phyloP scores from a whole-genome alignment of 2,888 invertebrate genomes.

The Orthosia gracilis region DNA sequence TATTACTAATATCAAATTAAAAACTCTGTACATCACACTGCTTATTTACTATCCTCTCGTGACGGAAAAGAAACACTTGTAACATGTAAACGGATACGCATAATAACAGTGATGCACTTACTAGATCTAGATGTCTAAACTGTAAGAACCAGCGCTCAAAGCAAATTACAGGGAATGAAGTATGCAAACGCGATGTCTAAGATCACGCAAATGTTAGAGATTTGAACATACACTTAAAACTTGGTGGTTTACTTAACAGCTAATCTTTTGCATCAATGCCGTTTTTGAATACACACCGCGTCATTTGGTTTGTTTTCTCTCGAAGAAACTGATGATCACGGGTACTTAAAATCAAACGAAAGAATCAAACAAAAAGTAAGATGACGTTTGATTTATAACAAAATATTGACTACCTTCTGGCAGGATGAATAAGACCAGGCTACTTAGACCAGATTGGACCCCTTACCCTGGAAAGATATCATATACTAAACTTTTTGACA shows the following conservation, averaged over 20 bases:
- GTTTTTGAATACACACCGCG: not conserved
- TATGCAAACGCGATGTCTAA: slow-evolving; percentile 12
- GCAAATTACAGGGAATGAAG: slow-evolving; percentile 26
- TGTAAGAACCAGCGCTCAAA: slow-evolving; percentile 13
- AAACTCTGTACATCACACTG: no score
- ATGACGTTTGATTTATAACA: no score
- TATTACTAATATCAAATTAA: not conserved
- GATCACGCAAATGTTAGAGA: slow-evolving; percentile 1
- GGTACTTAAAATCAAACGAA: not conserved
- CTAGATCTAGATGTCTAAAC: slow-evolving; percentile 16
- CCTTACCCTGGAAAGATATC: no score
- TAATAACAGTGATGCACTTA: slow-evolving; percentile 32
- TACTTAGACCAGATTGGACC: no score
- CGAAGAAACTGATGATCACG: not conserved
- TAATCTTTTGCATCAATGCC: not conserved
- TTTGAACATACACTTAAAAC: not conserved
- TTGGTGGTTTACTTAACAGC: slow-evolving; percentile 9
- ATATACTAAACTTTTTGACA: no score
- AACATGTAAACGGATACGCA: slow-evolving; percentile 36
- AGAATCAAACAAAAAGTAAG: no score
- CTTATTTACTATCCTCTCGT: not conserved
- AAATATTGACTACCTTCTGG: no score
- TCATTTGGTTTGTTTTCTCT: not conserved
- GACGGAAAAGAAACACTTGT: slow-evolving; percentile 11
- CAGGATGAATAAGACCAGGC: no score